phyloP scores from a whole-genome alignment of 2,113 vertebrate genomes.

The Phycodurus eques region DNA sequence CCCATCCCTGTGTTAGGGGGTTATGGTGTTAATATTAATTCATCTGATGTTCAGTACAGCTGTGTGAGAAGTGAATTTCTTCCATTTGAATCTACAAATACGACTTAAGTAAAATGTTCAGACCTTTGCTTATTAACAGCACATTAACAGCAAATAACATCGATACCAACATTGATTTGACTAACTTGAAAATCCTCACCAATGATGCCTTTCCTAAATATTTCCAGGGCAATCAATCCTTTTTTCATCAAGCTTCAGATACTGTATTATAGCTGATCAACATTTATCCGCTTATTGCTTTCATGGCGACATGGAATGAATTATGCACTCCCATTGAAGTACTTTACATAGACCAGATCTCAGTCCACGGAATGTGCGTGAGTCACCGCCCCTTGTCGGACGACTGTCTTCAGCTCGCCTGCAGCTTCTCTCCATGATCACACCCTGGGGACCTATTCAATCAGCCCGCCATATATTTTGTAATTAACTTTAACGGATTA shows the following conservation, averaged over 20 bases:
- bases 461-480: conserved; percentile 69
- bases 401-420: conserved; percentile 53
- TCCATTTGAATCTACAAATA: neutral
- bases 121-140: neutral
- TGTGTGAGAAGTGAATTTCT: neutral
- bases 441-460: conserved; percentile 67
- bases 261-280: conserved; percentile 30
- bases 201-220: conserved; percentile 24
- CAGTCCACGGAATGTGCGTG: conserved; percentile 62
- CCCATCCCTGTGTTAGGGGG: neutral
- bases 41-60: neutral
- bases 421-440: conserved; percentile 64
- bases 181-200: conserved; percentile 14
- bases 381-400: conserved; percentile 61
- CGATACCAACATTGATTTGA: neutral
- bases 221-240: conserved; percentile 28
- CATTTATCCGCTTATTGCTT: conserved; percentile 38
- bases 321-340: conserved; percentile 52
- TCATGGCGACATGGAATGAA: conserved; percentile 50
- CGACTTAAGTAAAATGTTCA: neutral
- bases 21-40: neutral
- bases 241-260: conserved; percentile 22
- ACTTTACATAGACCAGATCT: conserved; percentile 74
- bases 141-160: neutral
- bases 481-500: conserved; percentile 72